These are phyloP conservation scores for Enhydra lutris DNA, from an alignment of 2,113 vertebrate species.

Conservation along the genomic window DNA sequence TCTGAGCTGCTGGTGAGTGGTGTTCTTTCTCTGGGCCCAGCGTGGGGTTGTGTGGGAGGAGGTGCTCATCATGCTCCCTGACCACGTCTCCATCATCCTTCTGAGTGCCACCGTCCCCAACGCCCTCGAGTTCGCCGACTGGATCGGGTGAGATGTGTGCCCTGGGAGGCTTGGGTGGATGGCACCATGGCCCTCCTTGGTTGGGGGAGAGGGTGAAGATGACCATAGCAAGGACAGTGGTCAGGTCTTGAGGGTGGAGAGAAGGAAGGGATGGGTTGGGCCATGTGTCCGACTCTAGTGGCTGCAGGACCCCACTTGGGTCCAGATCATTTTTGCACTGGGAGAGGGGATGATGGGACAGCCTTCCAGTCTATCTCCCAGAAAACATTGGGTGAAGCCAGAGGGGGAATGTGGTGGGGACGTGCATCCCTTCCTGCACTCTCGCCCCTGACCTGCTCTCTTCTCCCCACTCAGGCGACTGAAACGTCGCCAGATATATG, in stretches of 20 bases:
- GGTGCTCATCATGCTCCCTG: slow-evolving; percentile 94
- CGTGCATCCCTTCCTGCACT: accelerated
- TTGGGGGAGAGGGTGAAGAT: neutral
- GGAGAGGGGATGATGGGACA: neutral
- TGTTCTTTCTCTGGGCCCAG: slow-evolving; percentile 73
- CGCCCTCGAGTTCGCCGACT: slow-evolving; percentile 93
- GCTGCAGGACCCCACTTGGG: neutral
- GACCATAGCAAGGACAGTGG: neutral
- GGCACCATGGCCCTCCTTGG: neutral
- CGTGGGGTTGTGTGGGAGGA: slow-evolving; percentile 96
- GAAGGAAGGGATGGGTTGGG: neutral
- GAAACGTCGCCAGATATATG: slow-evolving; percentile 91
- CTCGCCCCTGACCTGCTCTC: neutral
- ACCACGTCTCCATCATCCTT: slow-evolving; percentile 94
- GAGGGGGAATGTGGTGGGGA: neutral
- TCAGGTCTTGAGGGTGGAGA: neutral
- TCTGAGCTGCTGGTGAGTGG: neutral
- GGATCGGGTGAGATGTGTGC: slow-evolving; percentile 87
- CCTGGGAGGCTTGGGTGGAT: neutral
- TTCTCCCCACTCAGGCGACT: slow-evolving; percentile 83
- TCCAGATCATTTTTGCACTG: neutral
- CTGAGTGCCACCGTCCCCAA: slow-evolving; percentile 95
- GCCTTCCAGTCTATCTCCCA: neutral
- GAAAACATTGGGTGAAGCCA: neutral
- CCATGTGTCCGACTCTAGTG: neutral